Evolutionary conservation across 2,797 vertebrate species (phyloP), one percentile per base, ranked within the genome.

Genomic region (Menidia menidia): DNA sequence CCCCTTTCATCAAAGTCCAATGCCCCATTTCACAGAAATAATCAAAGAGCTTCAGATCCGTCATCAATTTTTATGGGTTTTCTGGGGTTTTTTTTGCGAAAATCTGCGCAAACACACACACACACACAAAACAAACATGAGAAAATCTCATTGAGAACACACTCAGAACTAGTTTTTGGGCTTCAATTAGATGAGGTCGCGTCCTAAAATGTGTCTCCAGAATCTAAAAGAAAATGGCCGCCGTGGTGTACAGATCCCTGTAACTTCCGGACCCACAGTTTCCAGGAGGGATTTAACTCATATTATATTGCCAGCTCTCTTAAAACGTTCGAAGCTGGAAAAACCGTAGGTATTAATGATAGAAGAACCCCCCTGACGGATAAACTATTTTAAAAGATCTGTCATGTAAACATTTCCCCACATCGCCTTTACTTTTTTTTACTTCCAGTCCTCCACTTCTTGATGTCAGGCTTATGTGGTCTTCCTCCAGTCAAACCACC

Each of bases 381-480:
- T 50, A 65, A 48, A 31, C 48, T 50, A 64, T 62, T 69, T 68
- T 68, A 71, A 64, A 71, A 76, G 52, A 74, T 61, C 53, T 72
- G 77, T 77, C 78, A 71, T 78, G 67, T 83, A 59, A 75, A 82
- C 78, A 63, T 79, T 65, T 60, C 45, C 64, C 69, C 60, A 42
- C 48, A 57, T 42, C 32, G 53, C 14, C 16, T 35, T 41, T 41
- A 2, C 30, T 25, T 54, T 9, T 69, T 35, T 74, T 75, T 44
- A 48, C 74, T 68, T 58, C 79, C 63, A 53, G 32, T 77, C 78
- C 62, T 84, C 57, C 50, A 2, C 32, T 77, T 57, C 80, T 89
- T 86, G 81, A 88, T 82, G 79, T 87, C 69, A 10, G 12, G 44
- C 66, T 87, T 88, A 81, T 80, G 32, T 63, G 73, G 83, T 76